A percentile compares a stretch with the other conserved stretches of the same genome.
phyloP scores from a whole-genome alignment of 2,888 invertebrate species.

The Tetranychus piercei region DNA sequence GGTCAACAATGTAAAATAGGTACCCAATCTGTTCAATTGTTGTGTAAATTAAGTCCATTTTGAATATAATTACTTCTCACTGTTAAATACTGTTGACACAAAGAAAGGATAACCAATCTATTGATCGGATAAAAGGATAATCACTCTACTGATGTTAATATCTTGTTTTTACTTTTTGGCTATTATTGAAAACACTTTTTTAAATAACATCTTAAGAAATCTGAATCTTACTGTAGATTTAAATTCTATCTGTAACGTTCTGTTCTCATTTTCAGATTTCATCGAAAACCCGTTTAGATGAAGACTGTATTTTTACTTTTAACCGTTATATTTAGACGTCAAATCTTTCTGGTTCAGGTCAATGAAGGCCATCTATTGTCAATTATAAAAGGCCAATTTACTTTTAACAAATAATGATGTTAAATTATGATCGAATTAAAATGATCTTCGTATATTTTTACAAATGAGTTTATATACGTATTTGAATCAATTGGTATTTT shows the following conservation, averaged over 20 bases:
- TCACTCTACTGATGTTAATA: no score
- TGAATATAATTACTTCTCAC: background rate
- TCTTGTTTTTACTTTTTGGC: background rate
- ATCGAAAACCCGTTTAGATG: background rate
- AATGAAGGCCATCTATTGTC: background rate
- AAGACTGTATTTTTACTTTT: background rate
- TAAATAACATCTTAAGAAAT: no score
- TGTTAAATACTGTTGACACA: no score
- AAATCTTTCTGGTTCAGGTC: background rate
- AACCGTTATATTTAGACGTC: background rate
- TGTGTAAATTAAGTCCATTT: background rate
- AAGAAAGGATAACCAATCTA: no score
- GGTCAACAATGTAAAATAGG: slow-evolving; percentile 24
- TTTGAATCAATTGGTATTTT: no score
- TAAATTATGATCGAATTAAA: background rate
- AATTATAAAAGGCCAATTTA: background rate
- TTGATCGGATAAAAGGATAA: no score
- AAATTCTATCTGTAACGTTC: background rate
- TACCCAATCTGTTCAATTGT: slow-evolving; percentile 21
- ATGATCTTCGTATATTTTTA: no score
- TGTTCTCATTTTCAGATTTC: background rate
- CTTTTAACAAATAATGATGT: background rate
- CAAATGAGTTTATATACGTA: no score
- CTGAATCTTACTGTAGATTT: background rate
- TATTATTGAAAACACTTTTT: background rate